Evolutionary conservation across 2,888 invertebrate species (phyloP), one percentile per base, ranked within the genome.

Genomic region (Torymus aiolomorphi): DNA sequence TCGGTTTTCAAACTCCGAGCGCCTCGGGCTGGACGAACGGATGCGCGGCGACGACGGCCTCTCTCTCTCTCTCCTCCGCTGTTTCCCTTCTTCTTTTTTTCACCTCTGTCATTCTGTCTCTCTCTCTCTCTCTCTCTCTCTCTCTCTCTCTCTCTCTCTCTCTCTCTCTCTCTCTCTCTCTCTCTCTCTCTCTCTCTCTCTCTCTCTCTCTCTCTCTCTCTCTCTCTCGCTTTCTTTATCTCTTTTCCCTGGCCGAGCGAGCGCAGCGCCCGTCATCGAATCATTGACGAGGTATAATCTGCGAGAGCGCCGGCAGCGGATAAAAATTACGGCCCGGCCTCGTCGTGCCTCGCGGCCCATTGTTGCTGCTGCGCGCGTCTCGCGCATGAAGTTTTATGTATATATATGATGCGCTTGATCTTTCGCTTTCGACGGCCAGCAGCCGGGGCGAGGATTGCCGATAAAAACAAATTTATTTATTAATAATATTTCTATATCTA

Each of bases 1-100:
- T 66, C 49, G 72, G 76, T 77, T 80, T 80, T 77, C 80, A 74
- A 80, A 77, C 74, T 79, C 52, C n/a, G 51, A 31, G 16, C 42
- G 72, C 80, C 76, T 16, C 42, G 10, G 62, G 76, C 66, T n/a
- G 13, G 0, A 16, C 59, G 69, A 18, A 24, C 62, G 76, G 42
- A 57, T 20, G 59, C 13, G 14, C 56, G 20, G 14, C 56, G n/a
- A n/a, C 31, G 49, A 51, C 49, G 59, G 52, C 67, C 66, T 56
- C 69, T 24, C 42, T 42, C 66, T 56, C 69, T 24, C 42, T 42
- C 31, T 51, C 65, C 4, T 5, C 13, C 20, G 18, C 65, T 51
- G 4, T 51, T 18, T 65, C 51, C 51, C 24, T n/a, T 13, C 57
- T 14, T 24, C 24, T 16, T 65, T 63, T 73, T 56, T 31, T 16